Percentiles rank a stretch among this genome's conserved stretches.
Conservation (phyloP, 2,888 invertebrate species). For the Stegana nigrithorax region DNA sequence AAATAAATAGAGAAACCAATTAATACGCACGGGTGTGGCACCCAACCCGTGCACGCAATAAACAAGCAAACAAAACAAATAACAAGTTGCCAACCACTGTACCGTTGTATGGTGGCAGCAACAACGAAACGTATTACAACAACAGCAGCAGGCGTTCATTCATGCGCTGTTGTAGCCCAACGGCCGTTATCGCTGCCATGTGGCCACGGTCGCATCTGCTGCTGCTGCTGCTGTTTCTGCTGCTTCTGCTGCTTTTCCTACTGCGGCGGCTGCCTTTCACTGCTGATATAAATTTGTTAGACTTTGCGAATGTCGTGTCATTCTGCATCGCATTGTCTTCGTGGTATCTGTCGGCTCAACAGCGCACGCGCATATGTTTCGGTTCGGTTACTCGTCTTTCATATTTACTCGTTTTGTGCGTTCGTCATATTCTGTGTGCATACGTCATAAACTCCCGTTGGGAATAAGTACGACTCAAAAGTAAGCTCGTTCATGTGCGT, state of each 20-base stretch:
- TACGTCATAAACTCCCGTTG: background rate
- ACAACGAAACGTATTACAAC: background rate
- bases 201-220: background rate
- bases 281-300: constrained; percentile 68
- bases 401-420: background rate
- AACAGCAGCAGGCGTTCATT: background rate
- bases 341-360: constrained; percentile 24
- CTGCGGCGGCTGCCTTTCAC: constrained; percentile 66
- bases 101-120: background rate
- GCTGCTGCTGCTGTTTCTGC: constrained; percentile 15
- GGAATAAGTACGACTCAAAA: too few species aligned
- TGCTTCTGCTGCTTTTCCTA: constrained; percentile 35
- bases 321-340: constrained; percentile 68
- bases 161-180: background rate
- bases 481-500: background rate
- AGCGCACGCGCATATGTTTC: background rate
- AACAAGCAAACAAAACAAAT: too few species aligned
- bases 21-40: too few species aligned
- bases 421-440: background rate
- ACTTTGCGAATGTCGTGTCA: constrained; percentile 69
- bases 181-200: background rate
- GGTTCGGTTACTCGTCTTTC: background rate
- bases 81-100: background rate
- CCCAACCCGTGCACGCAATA: too few species aligned
- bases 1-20: too few species aligned